Percentiles rank a stretch among this genome's conserved stretches.
phyloP scores from a whole-genome alignment of 2,888 invertebrate genomes.

The Pachliopta kotzebuea region DNA sequence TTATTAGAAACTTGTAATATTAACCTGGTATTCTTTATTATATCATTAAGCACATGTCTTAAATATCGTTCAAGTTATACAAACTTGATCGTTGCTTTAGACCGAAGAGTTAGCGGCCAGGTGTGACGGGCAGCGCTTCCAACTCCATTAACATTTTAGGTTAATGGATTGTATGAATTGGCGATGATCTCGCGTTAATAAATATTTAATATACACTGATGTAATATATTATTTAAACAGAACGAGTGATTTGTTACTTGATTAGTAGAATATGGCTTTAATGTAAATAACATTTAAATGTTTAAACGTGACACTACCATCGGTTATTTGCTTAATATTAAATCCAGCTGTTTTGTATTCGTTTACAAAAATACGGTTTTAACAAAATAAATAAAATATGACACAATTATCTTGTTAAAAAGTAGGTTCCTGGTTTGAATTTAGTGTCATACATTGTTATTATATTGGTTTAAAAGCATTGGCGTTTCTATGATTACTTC shows the following conservation, averaged over 20 bases:
- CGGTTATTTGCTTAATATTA: neutral
- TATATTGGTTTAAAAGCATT: too few relatives aligned
- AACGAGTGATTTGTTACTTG: conserved; percentile 14
- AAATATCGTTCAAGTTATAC: conserved; percentile 14
- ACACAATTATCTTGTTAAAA: too few relatives aligned
- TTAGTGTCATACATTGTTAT: too few relatives aligned
- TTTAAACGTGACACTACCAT: neutral
- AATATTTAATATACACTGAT: conserved; percentile 25
- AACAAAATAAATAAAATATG: too few relatives aligned
- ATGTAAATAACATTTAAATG: neutral
- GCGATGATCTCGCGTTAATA: conserved; percentile 23
- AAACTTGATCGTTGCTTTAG: conserved; percentile 25
- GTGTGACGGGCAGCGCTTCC: conserved; percentile 22
- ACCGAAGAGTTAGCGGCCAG: conserved; percentile 25
- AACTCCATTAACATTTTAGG: conserved; percentile 24
- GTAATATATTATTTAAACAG: conserved; percentile 8
- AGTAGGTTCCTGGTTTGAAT: too few relatives aligned
- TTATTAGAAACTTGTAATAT: neutral
- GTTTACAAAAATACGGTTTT: too few relatives aligned
- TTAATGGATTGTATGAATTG: conserved; percentile 26
- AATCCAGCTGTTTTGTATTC: neutral
- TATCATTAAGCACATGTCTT: conserved; percentile 6
- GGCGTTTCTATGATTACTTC: too few relatives aligned
- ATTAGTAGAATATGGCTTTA: neutral
- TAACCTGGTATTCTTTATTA: neutral